Percentiles rank a stretch among this genome's conserved stretches.
These are phyloP conservation scores for Ctenochaetus hawaiiensis DNA, from an alignment of 2,797 vertebrate species.

Conservation along the genomic window DNA sequence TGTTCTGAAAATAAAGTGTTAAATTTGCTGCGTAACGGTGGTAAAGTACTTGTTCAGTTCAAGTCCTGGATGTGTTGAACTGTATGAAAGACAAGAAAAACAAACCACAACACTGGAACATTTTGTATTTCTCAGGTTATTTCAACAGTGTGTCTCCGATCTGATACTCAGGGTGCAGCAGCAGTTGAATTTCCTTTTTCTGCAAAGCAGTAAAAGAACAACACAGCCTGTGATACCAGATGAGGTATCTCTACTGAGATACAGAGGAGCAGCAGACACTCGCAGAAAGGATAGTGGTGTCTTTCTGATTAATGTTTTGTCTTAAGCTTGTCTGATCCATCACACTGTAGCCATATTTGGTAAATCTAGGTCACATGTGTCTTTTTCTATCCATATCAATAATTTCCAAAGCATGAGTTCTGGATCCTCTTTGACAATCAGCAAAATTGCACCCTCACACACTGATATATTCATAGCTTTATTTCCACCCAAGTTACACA, in stretches of 20 bases:
- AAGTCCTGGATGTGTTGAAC: constrained; percentile 12
- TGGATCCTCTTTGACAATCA: constrained; percentile 69
- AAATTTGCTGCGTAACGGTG: constrained; percentile 5
- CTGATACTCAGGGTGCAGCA: constrained; percentile 31
- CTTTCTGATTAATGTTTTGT: constrained; percentile 58
- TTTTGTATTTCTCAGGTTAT: constrained; percentile 11
- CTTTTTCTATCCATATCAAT: constrained; percentile 64
- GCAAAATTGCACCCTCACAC: constrained; percentile 63
- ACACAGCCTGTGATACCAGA: constrained; percentile 40
- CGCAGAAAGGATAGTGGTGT: constrained; percentile 22
- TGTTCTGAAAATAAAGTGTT: constrained; percentile 6
- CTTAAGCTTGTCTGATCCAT: constrained; percentile 51
- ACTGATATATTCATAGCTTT: constrained; percentile 80
- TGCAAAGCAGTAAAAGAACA: constrained; percentile 28
- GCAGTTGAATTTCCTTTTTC: constrained; percentile 44
- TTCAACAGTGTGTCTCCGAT: constrained; percentile 16
- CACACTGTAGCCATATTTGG: constrained; percentile 44
- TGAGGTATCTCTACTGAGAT: constrained; percentile 46
- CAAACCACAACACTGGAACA: constrained; percentile 8
- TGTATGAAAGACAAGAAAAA: constrained; percentile 9
- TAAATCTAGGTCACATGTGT: constrained; percentile 52
- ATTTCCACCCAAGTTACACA: constrained; percentile 72
- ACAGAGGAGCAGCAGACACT: constrained; percentile 37
- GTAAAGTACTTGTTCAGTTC: constrained; percentile 13
- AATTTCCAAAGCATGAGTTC: constrained; percentile 52